Conservation (phyloP, 2,797 vertebrate genomes). For the Gephyroberyx darwinii region DNA sequence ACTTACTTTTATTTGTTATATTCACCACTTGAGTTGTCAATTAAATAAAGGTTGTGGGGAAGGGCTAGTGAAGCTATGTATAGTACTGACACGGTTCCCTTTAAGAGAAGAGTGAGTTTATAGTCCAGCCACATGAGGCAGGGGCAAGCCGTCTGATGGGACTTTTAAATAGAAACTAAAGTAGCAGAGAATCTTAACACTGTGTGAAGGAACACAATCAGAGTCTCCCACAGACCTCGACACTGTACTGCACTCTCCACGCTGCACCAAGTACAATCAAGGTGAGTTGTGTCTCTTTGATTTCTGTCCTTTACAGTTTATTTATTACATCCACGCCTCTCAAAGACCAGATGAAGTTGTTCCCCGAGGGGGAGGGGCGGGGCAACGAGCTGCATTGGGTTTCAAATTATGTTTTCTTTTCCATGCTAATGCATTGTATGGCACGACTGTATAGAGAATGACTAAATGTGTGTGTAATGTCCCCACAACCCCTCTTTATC, state of each 20-base stretch:
- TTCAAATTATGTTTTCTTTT: background rate
- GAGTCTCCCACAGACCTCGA: background rate
- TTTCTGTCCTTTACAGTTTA: conserved; percentile 29
- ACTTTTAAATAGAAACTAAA: conserved; percentile 64
- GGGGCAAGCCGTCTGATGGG: conserved; percentile 37
- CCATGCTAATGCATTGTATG: conserved; percentile 1
- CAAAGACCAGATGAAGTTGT: conserved; percentile 13
- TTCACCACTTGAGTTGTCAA: background rate
- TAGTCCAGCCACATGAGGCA: conserved; percentile 35
- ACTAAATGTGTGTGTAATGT: conserved; percentile 1
- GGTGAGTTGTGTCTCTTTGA: conserved; percentile 63
- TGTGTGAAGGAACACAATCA: conserved; percentile 34
- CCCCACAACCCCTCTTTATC: background rate
- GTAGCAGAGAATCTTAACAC: conserved; percentile 25
- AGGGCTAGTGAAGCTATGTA: conserved; percentile 53
- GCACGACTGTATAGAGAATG: background rate
- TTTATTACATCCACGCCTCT: conserved; percentile 19
- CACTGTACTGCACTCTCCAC: conserved; percentile 5
- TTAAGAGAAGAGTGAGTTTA: conserved; percentile 66
- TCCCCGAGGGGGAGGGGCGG: background rate
- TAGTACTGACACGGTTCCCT: conserved; percentile 62
- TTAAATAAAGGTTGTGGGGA: conserved; percentile 8
- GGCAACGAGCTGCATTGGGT: conserved; percentile 15
- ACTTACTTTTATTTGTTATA: no score
- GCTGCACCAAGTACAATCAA: conserved; percentile 8